Conservation (phyloP, 2,113 vertebrate species). For the Myotis brandtii region DNA sequence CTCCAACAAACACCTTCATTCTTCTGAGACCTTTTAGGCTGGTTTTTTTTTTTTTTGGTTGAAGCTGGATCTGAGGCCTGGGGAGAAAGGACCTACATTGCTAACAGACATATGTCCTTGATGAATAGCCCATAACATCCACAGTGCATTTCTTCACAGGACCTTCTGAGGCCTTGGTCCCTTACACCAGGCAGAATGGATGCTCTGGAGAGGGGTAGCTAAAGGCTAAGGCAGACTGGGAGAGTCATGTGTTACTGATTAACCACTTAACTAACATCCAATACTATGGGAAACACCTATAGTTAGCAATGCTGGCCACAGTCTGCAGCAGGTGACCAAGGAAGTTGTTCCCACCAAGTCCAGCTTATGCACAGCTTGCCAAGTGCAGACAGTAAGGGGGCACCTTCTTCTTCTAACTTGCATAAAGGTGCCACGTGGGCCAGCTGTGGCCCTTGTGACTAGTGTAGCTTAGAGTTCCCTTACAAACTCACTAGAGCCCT, state of each 20-base stretch:
- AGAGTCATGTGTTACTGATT: neutral
- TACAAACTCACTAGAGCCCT: neutral
- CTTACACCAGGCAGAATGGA: neutral
- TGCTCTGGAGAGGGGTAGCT: neutral
- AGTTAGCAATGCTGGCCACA: neutral
- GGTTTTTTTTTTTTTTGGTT: neutral
- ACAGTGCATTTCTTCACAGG: neutral
- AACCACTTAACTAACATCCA: neutral
- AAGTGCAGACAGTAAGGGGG: neutral
- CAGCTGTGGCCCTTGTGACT: neutral
- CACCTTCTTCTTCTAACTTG: constrained; percentile 13
- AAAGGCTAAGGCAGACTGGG: neutral
- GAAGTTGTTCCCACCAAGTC: neutral
- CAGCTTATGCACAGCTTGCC: constrained; percentile 34
- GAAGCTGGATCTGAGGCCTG: neutral
- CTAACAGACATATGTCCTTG: neutral
- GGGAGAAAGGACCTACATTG: neutral
- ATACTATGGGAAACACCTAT: neutral
- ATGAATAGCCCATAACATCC: neutral
- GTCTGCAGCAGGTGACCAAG: neutral
- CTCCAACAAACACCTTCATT: neutral
- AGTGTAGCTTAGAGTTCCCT: neutral
- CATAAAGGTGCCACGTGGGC: neutral
- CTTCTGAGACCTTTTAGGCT: neutral
- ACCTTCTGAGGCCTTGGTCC: neutral